A percentile compares a stretch with the other conserved stretches of the same genome.
phyloP scores from a whole-genome alignment of 2,113 vertebrate genomes.

The Phrynosoma blainvillii region DNA sequence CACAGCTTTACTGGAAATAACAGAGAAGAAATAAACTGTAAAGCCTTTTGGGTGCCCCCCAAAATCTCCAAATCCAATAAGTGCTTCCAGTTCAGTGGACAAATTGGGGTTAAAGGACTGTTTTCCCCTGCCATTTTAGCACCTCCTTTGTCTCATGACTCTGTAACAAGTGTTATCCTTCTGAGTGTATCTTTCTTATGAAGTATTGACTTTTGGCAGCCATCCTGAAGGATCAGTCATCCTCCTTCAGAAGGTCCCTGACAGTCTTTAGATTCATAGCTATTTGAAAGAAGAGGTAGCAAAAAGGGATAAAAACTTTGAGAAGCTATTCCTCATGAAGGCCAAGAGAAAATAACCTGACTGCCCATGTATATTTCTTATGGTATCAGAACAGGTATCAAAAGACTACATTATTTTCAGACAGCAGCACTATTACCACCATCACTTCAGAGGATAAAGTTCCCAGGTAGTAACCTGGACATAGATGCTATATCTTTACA shows the following conservation, averaged over 20 bases:
- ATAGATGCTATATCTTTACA: too few species aligned
- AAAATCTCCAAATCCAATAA: not conserved
- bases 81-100: not conserved
- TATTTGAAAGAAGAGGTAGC: not conserved
- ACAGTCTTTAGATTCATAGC: not conserved
- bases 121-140: not conserved
- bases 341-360: too few species aligned
- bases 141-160: not conserved
- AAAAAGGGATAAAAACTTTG: not conserved
- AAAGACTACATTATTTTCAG: too few species aligned
- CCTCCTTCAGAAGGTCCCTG: not conserved
- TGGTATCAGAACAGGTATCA: too few species aligned
- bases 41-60: not conserved
- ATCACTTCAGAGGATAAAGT: too few species aligned
- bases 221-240: conserved; percentile 17
- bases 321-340: too few species aligned
- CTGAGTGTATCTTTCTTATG: not conserved
- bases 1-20: not conserved
- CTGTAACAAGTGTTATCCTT: conserved; percentile 7
- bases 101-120: not conserved
- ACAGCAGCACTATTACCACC: too few species aligned
- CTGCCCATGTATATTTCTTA: too few species aligned
- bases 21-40: not conserved
- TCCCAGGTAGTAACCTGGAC: too few species aligned
- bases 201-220: conserved; percentile 1